Conservation (phyloP, 2,797 vertebrate species). For the Gastrophryne carolinensis region DNA sequence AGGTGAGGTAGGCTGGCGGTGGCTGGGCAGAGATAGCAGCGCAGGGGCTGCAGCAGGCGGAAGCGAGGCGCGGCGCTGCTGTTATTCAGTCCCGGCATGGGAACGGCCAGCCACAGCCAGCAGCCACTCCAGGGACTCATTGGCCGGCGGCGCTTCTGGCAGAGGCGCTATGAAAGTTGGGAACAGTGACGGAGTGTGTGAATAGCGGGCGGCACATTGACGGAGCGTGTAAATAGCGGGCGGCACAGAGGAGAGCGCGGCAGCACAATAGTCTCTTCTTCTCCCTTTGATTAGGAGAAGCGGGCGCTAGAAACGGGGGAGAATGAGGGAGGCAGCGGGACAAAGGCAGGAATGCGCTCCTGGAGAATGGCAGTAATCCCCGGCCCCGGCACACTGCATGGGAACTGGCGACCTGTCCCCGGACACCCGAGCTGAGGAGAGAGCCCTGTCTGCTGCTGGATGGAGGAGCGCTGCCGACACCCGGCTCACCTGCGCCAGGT, state of each 20-base stretch:
- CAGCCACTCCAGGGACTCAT: constrained; percentile 47
- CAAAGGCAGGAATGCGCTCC: constrained; percentile 19
- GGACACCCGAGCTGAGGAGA: constrained; percentile 15
- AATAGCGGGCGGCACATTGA: not conserved
- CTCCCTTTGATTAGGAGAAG: constrained; percentile 31
- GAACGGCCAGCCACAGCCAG: constrained; percentile 29
- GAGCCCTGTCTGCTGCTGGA: constrained; percentile 21
- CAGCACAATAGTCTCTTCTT: constrained; percentile 16
- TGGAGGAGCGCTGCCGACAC: constrained; percentile 4
- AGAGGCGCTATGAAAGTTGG: constrained; percentile 38
- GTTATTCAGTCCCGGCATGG: constrained; percentile 49
- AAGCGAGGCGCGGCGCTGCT: no score
- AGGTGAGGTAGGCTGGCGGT: no score
- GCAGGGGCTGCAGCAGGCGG: no score
- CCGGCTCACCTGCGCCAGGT: constrained; percentile 29
- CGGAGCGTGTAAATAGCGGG: not conserved
- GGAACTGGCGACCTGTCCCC: not conserved
- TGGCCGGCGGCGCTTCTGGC: constrained; percentile 39
- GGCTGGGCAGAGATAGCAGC: no score
- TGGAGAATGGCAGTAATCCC: constrained; percentile 37
- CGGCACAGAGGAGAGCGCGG: not conserved
- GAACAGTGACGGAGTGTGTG: no score
- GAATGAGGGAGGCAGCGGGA: constrained; percentile 21
- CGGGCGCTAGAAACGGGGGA: constrained; percentile 27
- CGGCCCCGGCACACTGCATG: not conserved